These are phyloP conservation scores for Limnephilus auricula DNA, from an alignment of 2,888 invertebrate genomes.

Conservation along the genomic window DNA sequence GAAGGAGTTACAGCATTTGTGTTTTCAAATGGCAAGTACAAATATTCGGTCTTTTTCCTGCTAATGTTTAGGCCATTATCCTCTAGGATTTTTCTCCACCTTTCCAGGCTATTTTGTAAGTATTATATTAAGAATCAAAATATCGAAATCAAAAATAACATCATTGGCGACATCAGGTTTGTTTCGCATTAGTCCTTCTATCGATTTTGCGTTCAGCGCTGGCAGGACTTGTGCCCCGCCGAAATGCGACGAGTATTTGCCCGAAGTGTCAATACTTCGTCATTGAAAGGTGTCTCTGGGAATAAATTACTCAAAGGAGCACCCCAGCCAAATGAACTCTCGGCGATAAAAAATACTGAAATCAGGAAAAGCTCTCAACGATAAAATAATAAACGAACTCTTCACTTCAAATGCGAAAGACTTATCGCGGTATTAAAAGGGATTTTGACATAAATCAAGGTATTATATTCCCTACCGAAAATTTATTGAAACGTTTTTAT, in stretches of 20 bases:
- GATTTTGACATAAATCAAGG: neutral
- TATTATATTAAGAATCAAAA: too few species aligned
- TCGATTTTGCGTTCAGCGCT: neutral
- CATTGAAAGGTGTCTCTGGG: conserved; percentile 11
- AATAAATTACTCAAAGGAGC: conserved; percentile 22
- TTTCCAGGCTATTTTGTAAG: too few species aligned
- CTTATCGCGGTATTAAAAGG: neutral
- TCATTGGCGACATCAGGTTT: too few species aligned
- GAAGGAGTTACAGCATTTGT: too few species aligned
- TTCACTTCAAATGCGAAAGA: neutral
- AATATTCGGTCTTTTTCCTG: too few species aligned
- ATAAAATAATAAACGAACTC: neutral
- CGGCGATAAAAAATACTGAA: conserved; percentile 17
- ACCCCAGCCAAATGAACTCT: conserved; percentile 17
- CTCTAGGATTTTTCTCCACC: too few species aligned
- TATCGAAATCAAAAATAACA: too few species aligned
- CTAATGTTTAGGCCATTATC: too few species aligned
- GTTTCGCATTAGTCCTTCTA: neutral
- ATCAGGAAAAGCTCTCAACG: neutral
- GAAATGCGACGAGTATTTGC: neutral
- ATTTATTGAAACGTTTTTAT: neutral
- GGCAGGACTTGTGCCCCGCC: neutral
- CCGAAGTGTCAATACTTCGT: conserved; percentile 6
- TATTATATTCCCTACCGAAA: neutral
- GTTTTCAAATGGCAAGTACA: too few species aligned